These are phyloP conservation scores for Falco peregrinus DNA, from an alignment of 2,797 vertebrate genomes.

Conservation along the genomic window DNA sequence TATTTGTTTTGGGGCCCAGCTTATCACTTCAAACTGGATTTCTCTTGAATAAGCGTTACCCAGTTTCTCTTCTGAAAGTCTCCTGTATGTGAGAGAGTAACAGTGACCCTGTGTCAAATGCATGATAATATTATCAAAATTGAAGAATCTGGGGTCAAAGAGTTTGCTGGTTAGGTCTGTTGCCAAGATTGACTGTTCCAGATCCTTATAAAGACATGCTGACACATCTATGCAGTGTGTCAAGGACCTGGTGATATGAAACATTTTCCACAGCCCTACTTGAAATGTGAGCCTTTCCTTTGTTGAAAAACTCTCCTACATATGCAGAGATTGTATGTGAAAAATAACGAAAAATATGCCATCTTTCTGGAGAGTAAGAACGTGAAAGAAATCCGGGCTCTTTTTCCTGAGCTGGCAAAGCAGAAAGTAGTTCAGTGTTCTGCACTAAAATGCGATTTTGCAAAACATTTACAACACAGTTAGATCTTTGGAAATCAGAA, in stretches of 20 bases:
- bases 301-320: background rate
- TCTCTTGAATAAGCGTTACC: background rate
- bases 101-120: background rate
- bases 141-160: constrained; percentile 46
- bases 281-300: background rate
- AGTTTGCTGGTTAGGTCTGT: constrained; percentile 23
- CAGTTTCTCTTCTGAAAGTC: background rate
- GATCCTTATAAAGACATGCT: constrained; percentile 56
- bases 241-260: constrained; percentile 32
- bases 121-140: constrained; percentile 40
- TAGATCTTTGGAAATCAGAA: background rate
- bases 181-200: constrained; percentile 40
- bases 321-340: background rate
- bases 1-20: background rate
- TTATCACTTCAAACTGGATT: background rate
- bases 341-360: background rate
- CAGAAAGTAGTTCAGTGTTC: background rate
- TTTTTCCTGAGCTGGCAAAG: background rate
- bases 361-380: background rate
- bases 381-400: background rate
- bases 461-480: background rate
- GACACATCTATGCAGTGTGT: constrained; percentile 16
- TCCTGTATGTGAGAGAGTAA: background rate
- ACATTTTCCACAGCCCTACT: constrained; percentile 18
- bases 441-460: background rate